Evolutionary conservation across 2,113 vertebrate species (phyloP).

Genomic region (Axis porcinus): DNA sequence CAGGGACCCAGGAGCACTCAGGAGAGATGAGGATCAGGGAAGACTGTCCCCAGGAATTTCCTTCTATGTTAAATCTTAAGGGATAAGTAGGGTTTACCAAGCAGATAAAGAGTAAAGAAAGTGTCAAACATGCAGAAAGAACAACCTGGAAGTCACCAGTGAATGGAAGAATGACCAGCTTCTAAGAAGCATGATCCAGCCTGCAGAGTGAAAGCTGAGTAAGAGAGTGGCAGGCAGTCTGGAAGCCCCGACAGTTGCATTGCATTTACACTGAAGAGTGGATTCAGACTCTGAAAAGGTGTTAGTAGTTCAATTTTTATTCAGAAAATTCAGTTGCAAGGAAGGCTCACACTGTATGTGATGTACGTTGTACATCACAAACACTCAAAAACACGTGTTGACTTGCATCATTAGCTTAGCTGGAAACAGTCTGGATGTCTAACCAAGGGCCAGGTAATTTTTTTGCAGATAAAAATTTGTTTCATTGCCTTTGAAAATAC

Average conservation of each 20-base stretch:
- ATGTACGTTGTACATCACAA: background rate
- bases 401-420: background rate
- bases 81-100: background rate
- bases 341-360: background rate
- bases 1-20: accelerated
- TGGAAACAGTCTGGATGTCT: background rate
- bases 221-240: background rate
- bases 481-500: background rate
- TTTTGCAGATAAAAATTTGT: background rate
- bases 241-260: accelerated
- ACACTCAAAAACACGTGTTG: background rate
- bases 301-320: background rate
- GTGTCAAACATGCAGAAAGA: background rate
- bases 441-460: background rate
- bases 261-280: background rate
- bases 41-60: background rate
- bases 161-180: background rate
- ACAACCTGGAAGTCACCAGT: background rate
- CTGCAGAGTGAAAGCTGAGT: background rate
- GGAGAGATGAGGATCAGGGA: background rate
- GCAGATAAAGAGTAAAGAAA: background rate
- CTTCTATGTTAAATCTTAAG: background rate
- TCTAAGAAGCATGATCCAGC: background rate
- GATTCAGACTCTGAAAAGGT: background rate
- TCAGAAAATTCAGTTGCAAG: background rate